These are phyloP conservation scores for Megalurothrips usitatus DNA, from an alignment of 2,888 invertebrate genomes.

Conservation along the genomic window DNA sequence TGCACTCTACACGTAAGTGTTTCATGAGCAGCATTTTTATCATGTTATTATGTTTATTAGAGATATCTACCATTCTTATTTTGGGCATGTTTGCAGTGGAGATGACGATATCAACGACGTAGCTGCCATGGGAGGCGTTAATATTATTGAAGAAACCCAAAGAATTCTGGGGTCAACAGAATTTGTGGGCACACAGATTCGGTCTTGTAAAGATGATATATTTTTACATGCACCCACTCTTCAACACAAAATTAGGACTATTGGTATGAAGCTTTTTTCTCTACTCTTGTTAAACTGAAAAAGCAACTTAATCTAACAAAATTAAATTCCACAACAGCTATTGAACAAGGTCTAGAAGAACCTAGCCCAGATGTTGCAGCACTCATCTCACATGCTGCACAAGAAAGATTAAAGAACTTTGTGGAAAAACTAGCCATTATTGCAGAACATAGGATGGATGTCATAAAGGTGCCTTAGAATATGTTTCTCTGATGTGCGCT, in stretches of 20 bases:
- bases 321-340: constrained; percentile 46
- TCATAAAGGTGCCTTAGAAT: constrained; percentile 66
- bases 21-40: background rate
- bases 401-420: constrained; percentile 86
- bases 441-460: constrained; percentile 91
- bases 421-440: constrained; percentile 87
- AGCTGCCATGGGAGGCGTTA: constrained; percentile 98
- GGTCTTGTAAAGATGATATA: constrained; percentile 90
- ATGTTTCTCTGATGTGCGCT: constrained; percentile 30
- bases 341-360: constrained; percentile 73
- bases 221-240: constrained; percentile 74
- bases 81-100: constrained; percentile 60
- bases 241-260: constrained; percentile 70
- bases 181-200: constrained; percentile 80
- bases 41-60: background rate
- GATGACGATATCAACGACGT: constrained; percentile 98
- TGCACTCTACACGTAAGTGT: background rate
- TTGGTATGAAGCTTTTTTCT: constrained; percentile 48
- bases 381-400: constrained; percentile 87
- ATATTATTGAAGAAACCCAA: constrained; percentile 92
- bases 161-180: constrained; percentile 88
- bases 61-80: background rate
- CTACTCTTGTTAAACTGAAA: background rate
- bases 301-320: background rate
- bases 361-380: constrained; percentile 81